Conservation (phyloP, 2,888 invertebrate species). For the Dasypolia templi region DNA sequence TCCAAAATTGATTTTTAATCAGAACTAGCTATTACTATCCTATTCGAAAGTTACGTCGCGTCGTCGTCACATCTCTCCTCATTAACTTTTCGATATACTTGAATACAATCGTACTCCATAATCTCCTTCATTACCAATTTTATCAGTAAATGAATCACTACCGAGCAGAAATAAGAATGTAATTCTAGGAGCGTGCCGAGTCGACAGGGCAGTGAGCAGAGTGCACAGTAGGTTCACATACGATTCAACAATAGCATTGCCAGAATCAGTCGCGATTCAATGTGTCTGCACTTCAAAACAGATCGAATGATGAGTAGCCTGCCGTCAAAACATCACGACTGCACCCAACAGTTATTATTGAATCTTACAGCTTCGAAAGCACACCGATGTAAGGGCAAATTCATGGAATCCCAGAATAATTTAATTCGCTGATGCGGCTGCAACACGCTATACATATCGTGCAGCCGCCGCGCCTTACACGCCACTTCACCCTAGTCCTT, state of each 20-base stretch:
- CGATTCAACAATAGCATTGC: constrained; percentile 64
- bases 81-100: constrained; percentile 47
- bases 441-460: constrained; percentile 40
- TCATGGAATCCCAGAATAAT: constrained; percentile 29
- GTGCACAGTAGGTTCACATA: constrained; percentile 68
- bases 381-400: constrained; percentile 49
- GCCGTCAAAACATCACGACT: constrained; percentile 47
- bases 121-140: constrained; percentile 66
- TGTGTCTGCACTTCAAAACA: constrained; percentile 23
- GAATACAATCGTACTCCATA: constrained; percentile 57
- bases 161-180: constrained; percentile 55
- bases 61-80: constrained; percentile 54
- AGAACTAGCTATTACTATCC: constrained; percentile 78
- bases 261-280: constrained; percentile 33
- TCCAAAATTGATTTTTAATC: constrained; percentile 72
- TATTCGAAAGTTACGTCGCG: constrained; percentile 72
- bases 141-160: constrained; percentile 66
- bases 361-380: constrained; percentile 45
- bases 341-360: constrained; percentile 51
- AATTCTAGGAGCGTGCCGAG: constrained; percentile 69
- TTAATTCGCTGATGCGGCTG: constrained; percentile 37
- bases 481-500: constrained; percentile 19
- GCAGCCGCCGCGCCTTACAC: constrained; percentile 18
- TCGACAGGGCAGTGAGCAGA: constrained; percentile 76
- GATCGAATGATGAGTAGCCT: constrained; percentile 37